Evolutionary conservation across 2,888 invertebrate genomes (phyloP).

Genomic region (Cantharis lateralis): DNA sequence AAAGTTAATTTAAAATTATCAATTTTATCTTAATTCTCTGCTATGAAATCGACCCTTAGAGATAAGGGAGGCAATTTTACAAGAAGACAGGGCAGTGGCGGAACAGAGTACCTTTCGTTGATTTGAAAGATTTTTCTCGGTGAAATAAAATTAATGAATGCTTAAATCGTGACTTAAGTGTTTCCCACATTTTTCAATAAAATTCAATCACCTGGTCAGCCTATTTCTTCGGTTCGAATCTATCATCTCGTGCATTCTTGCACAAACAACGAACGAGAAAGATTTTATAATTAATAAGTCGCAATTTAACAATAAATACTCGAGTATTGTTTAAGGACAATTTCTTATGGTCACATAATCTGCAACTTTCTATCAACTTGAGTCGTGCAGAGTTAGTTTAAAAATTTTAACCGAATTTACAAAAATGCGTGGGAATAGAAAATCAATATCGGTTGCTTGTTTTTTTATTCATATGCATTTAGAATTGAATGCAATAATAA

Average conservation of each 20-base stretch:
- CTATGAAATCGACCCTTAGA: no score
- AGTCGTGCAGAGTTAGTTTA: slow-evolving; percentile 10
- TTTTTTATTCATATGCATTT: background rate
- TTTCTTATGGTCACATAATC: slow-evolving; percentile 34
- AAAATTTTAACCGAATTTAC: slow-evolving; percentile 6
- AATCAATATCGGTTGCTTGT: slow-evolving; percentile 8
- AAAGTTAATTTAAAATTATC: no score
- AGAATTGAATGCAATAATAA: background rate
- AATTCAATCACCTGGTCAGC: background rate
- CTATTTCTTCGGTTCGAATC: background rate
- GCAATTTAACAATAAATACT: background rate
- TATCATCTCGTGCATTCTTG: background rate
- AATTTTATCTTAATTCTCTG: no score
- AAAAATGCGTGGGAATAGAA: slow-evolving; percentile 23
- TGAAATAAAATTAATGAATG: no score
- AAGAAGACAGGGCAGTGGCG: no score
- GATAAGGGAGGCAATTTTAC: no score
- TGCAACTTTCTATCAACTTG: slow-evolving; percentile 37
- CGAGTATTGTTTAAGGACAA: slow-evolving; percentile 37
- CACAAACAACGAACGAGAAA: background rate
- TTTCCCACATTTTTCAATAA: background rate
- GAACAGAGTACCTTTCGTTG: no score
- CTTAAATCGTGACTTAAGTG: background rate
- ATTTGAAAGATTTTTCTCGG: no score
- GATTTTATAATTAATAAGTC: background rate